Percentiles rank a stretch among this genome's conserved stretches.
Evolutionary conservation across 1,140 invertebrate genomes (phyloP).

Genomic region (Drosophila neocordata): DNA sequence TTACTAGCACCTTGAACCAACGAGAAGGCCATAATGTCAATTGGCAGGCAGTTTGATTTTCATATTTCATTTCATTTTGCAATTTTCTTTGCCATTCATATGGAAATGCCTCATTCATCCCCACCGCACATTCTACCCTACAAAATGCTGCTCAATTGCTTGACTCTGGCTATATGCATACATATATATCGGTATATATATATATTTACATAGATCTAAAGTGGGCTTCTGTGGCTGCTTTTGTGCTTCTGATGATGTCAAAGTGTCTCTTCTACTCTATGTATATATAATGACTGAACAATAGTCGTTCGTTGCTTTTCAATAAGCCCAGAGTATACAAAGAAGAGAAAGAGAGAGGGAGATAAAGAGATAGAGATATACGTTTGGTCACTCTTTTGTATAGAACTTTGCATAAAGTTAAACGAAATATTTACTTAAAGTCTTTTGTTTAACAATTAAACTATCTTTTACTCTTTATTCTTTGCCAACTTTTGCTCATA

Average conservation of each 20-base stretch:
- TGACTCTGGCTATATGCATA: no score
- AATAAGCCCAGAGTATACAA: constrained; percentile 20
- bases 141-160: neutral
- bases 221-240: constrained; percentile 4
- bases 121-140: neutral
- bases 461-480: constrained; percentile 15
- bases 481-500: constrained; percentile 41
- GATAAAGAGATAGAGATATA: neutral
- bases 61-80: constrained; percentile 65
- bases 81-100: constrained; percentile 64
- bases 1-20: constrained; percentile 10
- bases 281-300: constrained; percentile 30
- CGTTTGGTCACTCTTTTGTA: constrained; percentile 20
- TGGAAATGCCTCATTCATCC: constrained; percentile 48
- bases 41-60: constrained; percentile 74
- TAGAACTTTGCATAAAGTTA: constrained; percentile 42
- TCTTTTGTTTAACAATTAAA: constrained; percentile 9
- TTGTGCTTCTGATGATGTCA: constrained; percentile 33
- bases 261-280: constrained; percentile 20
- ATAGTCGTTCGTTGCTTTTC: constrained; percentile 36
- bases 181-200: no score
- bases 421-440: neutral
- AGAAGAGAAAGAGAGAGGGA: neutral
- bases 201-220: neutral
- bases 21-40: constrained; percentile 46